phyloP scores from a whole-genome alignment of 2,888 invertebrate genomes.

The Athetis lepigone region DNA sequence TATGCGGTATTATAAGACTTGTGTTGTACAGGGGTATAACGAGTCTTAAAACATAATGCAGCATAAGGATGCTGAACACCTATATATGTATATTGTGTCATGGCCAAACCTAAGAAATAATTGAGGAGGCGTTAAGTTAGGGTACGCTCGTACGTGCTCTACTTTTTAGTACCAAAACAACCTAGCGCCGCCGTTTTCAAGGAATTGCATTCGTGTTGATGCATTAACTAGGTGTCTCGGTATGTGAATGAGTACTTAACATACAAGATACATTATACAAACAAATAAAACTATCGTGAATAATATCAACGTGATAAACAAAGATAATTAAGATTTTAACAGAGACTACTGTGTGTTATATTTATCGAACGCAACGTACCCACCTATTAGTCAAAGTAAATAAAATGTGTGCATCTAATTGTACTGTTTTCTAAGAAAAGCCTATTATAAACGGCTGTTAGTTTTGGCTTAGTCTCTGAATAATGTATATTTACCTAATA shows the following conservation, averaged over 20 bases:
- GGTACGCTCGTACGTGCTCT: not conserved
- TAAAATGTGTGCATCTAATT: slow-evolving; percentile 46
- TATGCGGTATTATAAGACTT: slow-evolving; percentile 1
- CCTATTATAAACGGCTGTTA: slow-evolving; percentile 44
- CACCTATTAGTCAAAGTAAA: slow-evolving; percentile 55
- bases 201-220: slow-evolving; percentile 19
- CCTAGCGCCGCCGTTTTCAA: slow-evolving; percentile 10
- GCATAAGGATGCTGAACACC: too few species aligned
- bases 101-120: slow-evolving; percentile 3
- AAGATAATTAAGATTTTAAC: slow-evolving; percentile 55
- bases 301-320: slow-evolving; percentile 44
- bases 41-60: too few species aligned
- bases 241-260: not conserved
- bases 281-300: slow-evolving; percentile 42
- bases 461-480: slow-evolving; percentile 24
- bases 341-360: slow-evolving; percentile 58
- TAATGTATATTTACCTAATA: slow-evolving; percentile 16
- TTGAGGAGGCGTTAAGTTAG: not conserved
- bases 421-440: slow-evolving; percentile 56
- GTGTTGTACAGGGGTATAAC: not conserved
- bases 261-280: slow-evolving; percentile 33
- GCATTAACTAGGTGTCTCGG: not conserved
- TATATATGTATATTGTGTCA: too few species aligned
- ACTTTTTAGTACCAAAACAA: not conserved
- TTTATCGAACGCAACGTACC: slow-evolving; percentile 22